These are phyloP conservation scores for Arvicanthis niloticus DNA, from an alignment of 2,113 vertebrate genomes.

Conservation along the genomic window DNA sequence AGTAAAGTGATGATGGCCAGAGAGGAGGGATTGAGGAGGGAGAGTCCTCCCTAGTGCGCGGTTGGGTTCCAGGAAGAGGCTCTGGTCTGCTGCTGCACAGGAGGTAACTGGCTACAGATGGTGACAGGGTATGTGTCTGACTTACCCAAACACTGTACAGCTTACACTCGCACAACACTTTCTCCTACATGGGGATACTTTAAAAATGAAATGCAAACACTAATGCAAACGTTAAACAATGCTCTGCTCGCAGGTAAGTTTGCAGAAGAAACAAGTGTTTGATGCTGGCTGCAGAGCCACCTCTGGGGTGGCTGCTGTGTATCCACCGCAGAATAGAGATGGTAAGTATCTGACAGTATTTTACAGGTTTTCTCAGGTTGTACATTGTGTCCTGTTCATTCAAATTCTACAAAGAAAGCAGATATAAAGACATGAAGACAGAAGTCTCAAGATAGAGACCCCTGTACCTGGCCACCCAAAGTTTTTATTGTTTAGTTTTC, in stretches of 20 bases:
- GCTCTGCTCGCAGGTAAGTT: rapidly evolving
- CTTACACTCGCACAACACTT: not conserved
- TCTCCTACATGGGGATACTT: not conserved
- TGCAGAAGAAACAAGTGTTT: not conserved
- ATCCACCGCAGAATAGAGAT: not conserved
- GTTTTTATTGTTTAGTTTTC: not conserved
- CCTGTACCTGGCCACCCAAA: not conserved
- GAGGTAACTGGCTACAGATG: not conserved
- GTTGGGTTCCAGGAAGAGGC: not conserved
- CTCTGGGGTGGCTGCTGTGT: rapidly evolving
- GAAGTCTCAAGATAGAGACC: not conserved
- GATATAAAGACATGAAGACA: not conserved
- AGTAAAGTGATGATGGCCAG: not conserved
- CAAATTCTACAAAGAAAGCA: not conserved
- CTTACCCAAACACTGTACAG: not conserved
- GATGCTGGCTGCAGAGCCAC: not conserved
- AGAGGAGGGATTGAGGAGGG: no score
- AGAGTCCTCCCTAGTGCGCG: not conserved
- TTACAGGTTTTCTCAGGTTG: not conserved
- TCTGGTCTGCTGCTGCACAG: not conserved
- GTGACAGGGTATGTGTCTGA: not conserved
- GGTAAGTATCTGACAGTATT: not conserved
- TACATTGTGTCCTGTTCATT: not conserved
- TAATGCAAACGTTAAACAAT: not conserved
- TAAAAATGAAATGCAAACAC: not conserved